These are phyloP conservation scores for Noctua comes DNA, from an alignment of 2,888 invertebrate species.

Conservation along the genomic window DNA sequence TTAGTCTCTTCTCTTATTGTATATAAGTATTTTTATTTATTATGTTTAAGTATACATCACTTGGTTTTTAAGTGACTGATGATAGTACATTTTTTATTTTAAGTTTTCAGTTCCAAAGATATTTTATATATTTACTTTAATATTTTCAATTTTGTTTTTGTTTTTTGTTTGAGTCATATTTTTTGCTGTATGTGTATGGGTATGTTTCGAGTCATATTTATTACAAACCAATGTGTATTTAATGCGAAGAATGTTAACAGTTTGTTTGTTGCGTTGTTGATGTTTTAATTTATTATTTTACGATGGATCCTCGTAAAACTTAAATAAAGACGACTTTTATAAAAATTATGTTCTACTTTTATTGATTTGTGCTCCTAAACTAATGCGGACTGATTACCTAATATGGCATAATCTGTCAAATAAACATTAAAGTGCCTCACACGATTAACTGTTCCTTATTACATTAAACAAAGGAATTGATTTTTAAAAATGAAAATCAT, in stretches of 20 bases:
- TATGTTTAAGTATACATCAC: constrained; percentile 60
- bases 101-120: constrained; percentile 86
- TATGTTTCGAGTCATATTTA: constrained; percentile 82
- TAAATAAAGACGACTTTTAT: constrained; percentile 69
- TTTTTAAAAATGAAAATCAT: too few relatives aligned
- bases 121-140: constrained; percentile 69
- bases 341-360: constrained; percentile 43
- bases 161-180: constrained; percentile 72
- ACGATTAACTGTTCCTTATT: not conserved
- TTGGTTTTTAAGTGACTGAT: constrained; percentile 50
- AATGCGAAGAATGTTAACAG: constrained; percentile 66
- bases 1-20: constrained; percentile 65
- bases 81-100: constrained; percentile 64
- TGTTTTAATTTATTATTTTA: constrained; percentile 77
- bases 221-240: constrained; percentile 70
- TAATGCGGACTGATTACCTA: not conserved
- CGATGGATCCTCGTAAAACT: constrained; percentile 80
- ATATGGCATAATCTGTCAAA: not conserved
- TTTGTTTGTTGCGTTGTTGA: constrained; percentile 69
- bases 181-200: constrained; percentile 76
- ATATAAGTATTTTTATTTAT: constrained; percentile 65
- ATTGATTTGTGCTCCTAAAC: constrained; percentile 14
- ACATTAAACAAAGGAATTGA: not conserved
- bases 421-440: not conserved
- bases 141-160: constrained; percentile 49